These are phyloP conservation scores for Synergus japonicus DNA, from an alignment of 2,888 invertebrate genomes.

Conservation along the genomic window DNA sequence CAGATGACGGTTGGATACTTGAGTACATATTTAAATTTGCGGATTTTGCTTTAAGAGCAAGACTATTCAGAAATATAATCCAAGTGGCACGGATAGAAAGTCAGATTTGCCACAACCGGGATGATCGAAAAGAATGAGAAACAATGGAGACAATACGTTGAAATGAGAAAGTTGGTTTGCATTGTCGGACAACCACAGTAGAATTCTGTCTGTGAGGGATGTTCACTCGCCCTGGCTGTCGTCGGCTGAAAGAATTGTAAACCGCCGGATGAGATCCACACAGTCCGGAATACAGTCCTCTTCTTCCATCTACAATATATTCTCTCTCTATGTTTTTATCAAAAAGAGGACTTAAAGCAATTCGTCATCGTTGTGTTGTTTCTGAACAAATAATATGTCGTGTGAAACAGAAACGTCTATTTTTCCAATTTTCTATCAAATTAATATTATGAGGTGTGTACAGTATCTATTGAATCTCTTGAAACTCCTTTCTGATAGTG, in stretches of 20 bases:
- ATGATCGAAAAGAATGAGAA: conserved; percentile 65
- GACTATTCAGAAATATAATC: conserved; percentile 33
- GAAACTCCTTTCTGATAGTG: no score
- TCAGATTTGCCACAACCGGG: conserved; percentile 45
- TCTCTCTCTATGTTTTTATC: not conserved
- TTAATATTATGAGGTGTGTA: no score
- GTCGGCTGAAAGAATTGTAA: conserved; percentile 61
- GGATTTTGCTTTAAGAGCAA: not conserved
- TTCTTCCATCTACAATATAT: conserved; percentile 33
- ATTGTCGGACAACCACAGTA: conserved; percentile 69
- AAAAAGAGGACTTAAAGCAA: conserved; percentile 31
- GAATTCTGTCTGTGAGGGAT: conserved; percentile 36
- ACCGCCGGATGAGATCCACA: conserved; percentile 55
- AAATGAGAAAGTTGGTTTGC: conserved; percentile 75
- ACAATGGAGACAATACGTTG: conserved; percentile 74
- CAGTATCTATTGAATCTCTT: no score
- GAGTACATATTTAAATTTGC: not conserved
- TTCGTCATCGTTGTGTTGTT: conserved; percentile 23
- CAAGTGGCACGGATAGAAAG: conserved; percentile 19
- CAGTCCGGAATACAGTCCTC: conserved; percentile 35
- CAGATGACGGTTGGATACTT: not conserved
- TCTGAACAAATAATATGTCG: not conserved
- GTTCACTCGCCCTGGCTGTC: conserved; percentile 16
- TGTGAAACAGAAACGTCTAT: not conserved
- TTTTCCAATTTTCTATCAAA: not conserved